Evolutionary conservation across 64 coral and sea anemone genomes (phyloP).

Genomic region (Stichodactyla helianthus): DNA sequence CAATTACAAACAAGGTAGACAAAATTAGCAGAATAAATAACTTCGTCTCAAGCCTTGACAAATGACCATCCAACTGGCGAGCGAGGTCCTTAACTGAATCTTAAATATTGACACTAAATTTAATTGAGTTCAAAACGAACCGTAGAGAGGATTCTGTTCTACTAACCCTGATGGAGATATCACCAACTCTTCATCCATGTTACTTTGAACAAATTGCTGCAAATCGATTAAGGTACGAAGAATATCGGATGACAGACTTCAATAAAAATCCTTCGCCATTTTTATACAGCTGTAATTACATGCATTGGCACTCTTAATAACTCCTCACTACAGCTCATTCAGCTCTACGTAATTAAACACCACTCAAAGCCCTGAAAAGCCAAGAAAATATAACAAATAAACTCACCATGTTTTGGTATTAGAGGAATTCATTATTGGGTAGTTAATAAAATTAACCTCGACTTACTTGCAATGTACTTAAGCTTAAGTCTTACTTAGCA

Average conservation of each 20-base stretch:
- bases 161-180: slow-evolving; percentile 18
- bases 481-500: no score
- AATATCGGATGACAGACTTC: not conserved
- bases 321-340: not conserved
- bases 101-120: not conserved
- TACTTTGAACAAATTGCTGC: not conserved
- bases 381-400: not conserved
- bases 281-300: not conserved
- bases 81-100: not conserved
- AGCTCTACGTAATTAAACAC: not conserved
- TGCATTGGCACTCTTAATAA: not conserved
- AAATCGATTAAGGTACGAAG: not conserved
- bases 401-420: not conserved
- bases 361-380: not conserved
- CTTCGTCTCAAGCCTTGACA: no score
- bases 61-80: no score
- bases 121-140: not conserved
- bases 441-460: no score
- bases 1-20: no score
- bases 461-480: no score
- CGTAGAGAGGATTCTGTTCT: not conserved
- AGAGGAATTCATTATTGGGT: not conserved
- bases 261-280: not conserved
- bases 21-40: no score
- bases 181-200: not conserved